phyloP scores from a whole-genome alignment of 1,140 invertebrate genomes.

The Bombus fervidus region DNA sequence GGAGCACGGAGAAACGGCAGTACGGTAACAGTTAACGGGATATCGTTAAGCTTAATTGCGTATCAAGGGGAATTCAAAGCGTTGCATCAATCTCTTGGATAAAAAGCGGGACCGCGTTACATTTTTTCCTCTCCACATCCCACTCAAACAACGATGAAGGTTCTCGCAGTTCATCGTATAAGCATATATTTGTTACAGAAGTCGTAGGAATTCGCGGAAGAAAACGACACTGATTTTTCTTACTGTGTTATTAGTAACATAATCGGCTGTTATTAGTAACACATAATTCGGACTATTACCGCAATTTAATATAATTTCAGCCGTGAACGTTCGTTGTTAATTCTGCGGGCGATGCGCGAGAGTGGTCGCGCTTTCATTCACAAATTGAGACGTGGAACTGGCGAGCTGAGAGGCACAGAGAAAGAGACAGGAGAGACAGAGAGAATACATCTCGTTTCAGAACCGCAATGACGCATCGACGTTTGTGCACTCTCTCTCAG shows the following conservation, averaged over 20 bases:
- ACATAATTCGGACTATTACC: not conserved
- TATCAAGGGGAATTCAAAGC: constrained; percentile 9
- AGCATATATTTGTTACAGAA: not conserved
- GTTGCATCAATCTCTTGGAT: not conserved
- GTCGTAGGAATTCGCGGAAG: not conserved
- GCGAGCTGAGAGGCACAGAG: not conserved
- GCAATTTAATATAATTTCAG: not conserved
- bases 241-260: too few species aligned
- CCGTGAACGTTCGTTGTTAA: not conserved
- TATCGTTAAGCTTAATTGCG: constrained; percentile 42
- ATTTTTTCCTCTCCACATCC: too few species aligned
- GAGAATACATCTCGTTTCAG: not conserved
- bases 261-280: not conserved
- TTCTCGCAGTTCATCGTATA: too few species aligned
- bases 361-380: not conserved
- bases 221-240: not conserved
- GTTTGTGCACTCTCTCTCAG: constrained; percentile 10
- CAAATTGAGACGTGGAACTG: not conserved
- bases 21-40: constrained; percentile 16
- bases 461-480: constrained; percentile 15
- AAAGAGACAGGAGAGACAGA: not conserved
- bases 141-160: not conserved
- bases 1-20: not conserved
- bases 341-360: not conserved
- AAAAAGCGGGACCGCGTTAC: not conserved